Conservation (phyloP, 2,888 invertebrate species). For the Papilio protenor region DNA sequence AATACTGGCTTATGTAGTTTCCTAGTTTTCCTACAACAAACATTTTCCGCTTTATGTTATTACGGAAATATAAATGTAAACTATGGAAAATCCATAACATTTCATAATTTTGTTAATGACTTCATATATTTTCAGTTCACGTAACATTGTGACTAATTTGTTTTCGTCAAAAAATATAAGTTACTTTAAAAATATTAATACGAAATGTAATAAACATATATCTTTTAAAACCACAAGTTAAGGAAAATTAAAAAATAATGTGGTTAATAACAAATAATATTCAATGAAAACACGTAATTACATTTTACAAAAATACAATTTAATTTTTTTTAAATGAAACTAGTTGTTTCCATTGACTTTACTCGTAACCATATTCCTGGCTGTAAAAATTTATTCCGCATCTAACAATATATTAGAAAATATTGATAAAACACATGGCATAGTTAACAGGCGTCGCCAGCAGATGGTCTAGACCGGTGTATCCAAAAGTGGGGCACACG, state of each 20-base stretch:
- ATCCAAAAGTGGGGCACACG: too few relatives aligned
- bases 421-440: too few relatives aligned
- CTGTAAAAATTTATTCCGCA: not conserved
- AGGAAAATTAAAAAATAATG: conserved; percentile 3
- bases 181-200: not conserved
- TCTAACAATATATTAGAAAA: too few relatives aligned
- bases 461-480: too few relatives aligned
- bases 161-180: not conserved
- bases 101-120: not conserved
- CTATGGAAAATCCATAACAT: conserved; percentile 5
- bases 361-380: not conserved
- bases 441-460: too few relatives aligned
- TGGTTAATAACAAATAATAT: not conserved
- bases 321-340: not conserved
- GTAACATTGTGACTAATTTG: conserved; percentile 3
- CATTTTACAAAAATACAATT: too few relatives aligned
- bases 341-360: not conserved
- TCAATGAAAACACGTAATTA: not conserved
- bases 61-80: conserved; percentile 6
- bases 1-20: not conserved
- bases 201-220: not conserved
- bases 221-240: not conserved
- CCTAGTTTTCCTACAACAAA: not conserved
- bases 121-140: not conserved
- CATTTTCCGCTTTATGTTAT: conserved; percentile 9